These are phyloP conservation scores for Aselliscus stoliczkanus DNA, from an alignment of 2,797 vertebrate species.

Conservation along the genomic window DNA sequence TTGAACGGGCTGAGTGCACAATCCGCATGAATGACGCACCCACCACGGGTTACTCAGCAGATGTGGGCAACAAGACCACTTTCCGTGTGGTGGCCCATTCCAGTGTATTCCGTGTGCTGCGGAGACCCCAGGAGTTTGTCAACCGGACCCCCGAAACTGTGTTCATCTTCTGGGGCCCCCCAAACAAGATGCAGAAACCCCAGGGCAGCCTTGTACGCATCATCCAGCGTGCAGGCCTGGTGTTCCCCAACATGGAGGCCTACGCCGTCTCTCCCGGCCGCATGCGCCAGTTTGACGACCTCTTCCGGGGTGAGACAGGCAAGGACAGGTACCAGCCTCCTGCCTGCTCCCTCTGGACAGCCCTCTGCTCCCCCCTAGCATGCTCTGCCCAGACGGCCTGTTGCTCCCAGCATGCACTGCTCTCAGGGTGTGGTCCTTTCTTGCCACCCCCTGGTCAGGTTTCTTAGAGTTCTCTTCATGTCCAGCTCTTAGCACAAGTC, in stretches of 20 bases:
- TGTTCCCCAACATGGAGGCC: conserved; percentile 88
- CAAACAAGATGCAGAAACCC: conserved; percentile 90
- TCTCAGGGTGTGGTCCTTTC: not conserved
- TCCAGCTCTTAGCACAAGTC: not conserved
- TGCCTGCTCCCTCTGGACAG: not conserved
- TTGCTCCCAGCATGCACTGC: not conserved
- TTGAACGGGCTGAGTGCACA: conserved; percentile 90
- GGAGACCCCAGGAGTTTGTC: conserved; percentile 90
- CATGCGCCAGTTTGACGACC: conserved; percentile 93
- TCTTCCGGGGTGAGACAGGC: conserved; percentile 94
- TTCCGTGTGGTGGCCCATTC: conserved; percentile 95
- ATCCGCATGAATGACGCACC: conserved; percentile 99
- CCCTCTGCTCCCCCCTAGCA: not conserved
- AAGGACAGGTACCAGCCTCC: conserved; percentile 88
- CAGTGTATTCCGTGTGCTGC: conserved; percentile 93
- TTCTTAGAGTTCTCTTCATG: not conserved
- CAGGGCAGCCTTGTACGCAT: conserved; percentile 88
- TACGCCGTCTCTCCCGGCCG: conserved; percentile 88
- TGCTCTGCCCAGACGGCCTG: not conserved
- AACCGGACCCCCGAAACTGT: conserved; percentile 84
- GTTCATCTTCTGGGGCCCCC: conserved; percentile 96
- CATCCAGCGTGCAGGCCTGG: conserved; percentile 90
- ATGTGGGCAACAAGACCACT: conserved; percentile 92
- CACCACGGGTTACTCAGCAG: conserved; percentile 86
- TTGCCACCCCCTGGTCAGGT: not conserved